phyloP scores from a whole-genome alignment of 2,888 invertebrate species.

The Himalopsyche tibetana region DNA sequence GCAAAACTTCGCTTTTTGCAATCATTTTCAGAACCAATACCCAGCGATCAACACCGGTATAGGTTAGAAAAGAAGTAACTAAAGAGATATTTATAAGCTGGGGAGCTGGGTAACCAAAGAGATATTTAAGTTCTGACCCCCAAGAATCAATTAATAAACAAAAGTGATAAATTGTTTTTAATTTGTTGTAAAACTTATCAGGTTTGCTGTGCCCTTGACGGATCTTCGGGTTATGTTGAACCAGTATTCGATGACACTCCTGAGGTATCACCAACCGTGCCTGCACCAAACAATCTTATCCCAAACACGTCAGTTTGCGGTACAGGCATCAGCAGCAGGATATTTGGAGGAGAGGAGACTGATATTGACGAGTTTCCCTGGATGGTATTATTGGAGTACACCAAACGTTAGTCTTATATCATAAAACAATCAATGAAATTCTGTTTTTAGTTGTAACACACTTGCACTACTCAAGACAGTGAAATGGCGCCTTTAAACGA shows the following conservation, averaged over 20 bases:
- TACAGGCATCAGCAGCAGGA: constrained; percentile 75
- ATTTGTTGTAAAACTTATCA: not conserved
- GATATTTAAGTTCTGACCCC: too few species aligned
- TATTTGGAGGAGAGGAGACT: constrained; percentile 79
- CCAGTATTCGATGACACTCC: not conserved
- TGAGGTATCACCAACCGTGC: not conserved
- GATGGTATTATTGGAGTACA: constrained; percentile 83
- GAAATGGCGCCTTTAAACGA: constrained; percentile 66
- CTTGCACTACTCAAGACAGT: too few species aligned
- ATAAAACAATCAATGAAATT: not conserved
- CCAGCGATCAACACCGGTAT: too few species aligned
- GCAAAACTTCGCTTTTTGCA: too few species aligned
- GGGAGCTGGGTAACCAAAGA: too few species aligned
- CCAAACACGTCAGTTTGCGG: constrained; percentile 77
- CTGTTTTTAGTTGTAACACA: too few species aligned
- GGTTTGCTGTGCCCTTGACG: constrained; percentile 42
- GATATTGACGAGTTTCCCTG: constrained; percentile 84
- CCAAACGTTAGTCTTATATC: constrained; percentile 75
- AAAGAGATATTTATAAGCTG: too few species aligned
- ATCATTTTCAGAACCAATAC: too few species aligned
- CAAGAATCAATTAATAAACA: not conserved
- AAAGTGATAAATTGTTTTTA: not conserved
- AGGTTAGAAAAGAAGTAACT: too few species aligned
- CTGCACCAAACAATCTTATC: constrained; percentile 69
- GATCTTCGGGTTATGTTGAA: not conserved